Conservation (phyloP, 2,888 invertebrate genomes). For the Cheilosia vulpina region DNA sequence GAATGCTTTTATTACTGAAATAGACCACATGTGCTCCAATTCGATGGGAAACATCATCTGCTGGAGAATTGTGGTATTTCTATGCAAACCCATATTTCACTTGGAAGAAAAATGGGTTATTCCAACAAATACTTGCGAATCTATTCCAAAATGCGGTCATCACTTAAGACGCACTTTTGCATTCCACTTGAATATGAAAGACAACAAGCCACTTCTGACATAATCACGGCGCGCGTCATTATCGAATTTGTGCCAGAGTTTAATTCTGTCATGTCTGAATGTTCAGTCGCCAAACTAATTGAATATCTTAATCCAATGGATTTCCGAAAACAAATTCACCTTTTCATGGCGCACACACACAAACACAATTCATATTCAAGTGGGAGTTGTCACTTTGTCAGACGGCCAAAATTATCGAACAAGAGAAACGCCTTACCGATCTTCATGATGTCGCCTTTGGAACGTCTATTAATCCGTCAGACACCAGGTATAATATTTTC, state of each 20-base stretch:
- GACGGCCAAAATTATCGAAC: conserved; percentile 1
- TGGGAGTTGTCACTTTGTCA: conserved; percentile 6
- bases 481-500: conserved; percentile 24
- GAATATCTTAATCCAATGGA: conserved; percentile 17
- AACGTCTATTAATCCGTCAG: conserved; percentile 33
- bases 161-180: conserved; percentile 15
- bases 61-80: conserved; percentile 11
- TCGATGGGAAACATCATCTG: conserved; percentile 35
- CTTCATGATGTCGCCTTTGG: conserved; percentile 51
- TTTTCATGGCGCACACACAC: neutral
- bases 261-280: neutral
- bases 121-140: conserved; percentile 31
- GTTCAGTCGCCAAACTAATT: conserved; percentile 1
- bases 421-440: conserved; percentile 60
- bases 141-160: conserved; percentile 37
- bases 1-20: neutral
- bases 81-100: conserved; percentile 10
- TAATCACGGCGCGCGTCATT: neutral
- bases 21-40: conserved; percentile 23
- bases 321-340: neutral
- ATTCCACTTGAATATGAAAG: neutral
- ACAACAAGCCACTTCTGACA: conserved; percentile 1
- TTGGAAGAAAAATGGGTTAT: neutral
- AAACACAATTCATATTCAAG: neutral
- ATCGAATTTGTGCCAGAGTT: neutral